A percentile compares a stretch with the other conserved stretches of the same genome.
Evolutionary conservation across 37 sponge, comb jelly and placozoan species (phyloP).

Genomic region (Ianthella basta): DNA sequence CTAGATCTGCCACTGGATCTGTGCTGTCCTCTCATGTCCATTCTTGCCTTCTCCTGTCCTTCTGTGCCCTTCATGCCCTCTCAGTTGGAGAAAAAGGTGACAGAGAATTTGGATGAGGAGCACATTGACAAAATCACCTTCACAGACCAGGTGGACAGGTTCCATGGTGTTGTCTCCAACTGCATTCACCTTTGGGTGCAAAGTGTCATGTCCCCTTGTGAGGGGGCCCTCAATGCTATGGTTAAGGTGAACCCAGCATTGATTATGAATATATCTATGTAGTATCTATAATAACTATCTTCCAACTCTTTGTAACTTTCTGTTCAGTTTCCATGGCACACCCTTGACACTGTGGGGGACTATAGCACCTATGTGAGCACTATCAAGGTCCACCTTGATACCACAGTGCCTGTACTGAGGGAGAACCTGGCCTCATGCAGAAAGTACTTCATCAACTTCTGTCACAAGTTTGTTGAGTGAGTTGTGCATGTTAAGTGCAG

Average conservation of each 20-base stretch:
- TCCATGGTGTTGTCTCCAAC: slow-evolving; percentile 82
- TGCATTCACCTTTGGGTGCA: slow-evolving; percentile 91
- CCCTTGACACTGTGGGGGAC: slow-evolving; percentile 92
- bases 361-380: slow-evolving; percentile 89
- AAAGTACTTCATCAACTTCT: slow-evolving; percentile 98
- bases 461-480: slow-evolving; percentile 96
- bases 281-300: too few species aligned
- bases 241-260: slow-evolving; percentile 83
- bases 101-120: slow-evolving; percentile 88
- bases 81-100: slow-evolving; percentile 91
- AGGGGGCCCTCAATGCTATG: slow-evolving; percentile 86
- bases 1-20: too few species aligned
- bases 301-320: too few species aligned
- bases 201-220: slow-evolving; percentile 80
- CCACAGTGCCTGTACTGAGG: slow-evolving; percentile 86
- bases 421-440: slow-evolving; percentile 86
- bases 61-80: too few species aligned
- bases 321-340: slow-evolving; percentile 79
- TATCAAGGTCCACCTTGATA: slow-evolving; percentile 66
- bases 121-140: slow-evolving; percentile 71
- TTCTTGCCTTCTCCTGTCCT: too few species aligned
- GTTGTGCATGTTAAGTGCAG: too few species aligned
- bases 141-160: slow-evolving; percentile 63
- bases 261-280: too few species aligned
- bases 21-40: neutral